A percentile compares a stretch with the other conserved stretches of the same genome.
phyloP scores from a whole-genome alignment of 2,888 invertebrate species.

The Caprella mutica region DNA sequence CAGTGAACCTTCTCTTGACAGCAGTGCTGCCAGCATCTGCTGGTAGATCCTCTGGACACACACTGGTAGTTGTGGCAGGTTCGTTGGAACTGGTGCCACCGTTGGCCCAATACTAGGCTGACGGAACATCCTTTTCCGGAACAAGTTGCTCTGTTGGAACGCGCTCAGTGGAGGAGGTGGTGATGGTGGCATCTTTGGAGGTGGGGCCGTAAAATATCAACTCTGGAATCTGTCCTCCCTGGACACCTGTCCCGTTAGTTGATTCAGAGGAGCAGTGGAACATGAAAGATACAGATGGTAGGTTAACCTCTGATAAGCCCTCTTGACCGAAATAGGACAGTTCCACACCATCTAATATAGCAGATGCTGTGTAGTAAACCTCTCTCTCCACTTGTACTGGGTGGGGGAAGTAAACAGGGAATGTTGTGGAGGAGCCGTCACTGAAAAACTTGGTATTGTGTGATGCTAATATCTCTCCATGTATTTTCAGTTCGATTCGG shows the following conservation, averaged over 20 bases:
- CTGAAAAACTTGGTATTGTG: conserved; percentile 89
- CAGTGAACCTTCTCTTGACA: conserved; percentile 9
- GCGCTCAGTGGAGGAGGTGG: too few species aligned
- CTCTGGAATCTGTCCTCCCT: conserved; percentile 95
- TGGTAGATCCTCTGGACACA: too few species aligned
- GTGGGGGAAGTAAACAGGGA: conserved; percentile 71
- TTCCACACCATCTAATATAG: conserved; percentile 82
- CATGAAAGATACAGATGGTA: conserved; percentile 88
- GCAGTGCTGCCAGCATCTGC: too few species aligned
- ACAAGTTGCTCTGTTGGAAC: not conserved
- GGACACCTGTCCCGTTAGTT: conserved; percentile 93
- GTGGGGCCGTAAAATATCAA: conserved; percentile 87
- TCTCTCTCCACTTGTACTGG: conserved; percentile 76
- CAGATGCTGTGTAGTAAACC: conserved; percentile 89
- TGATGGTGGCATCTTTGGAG: too few species aligned
- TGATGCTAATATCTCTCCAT: conserved; percentile 70
- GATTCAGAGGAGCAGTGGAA: conserved; percentile 95
- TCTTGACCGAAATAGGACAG: conserved; percentile 95
- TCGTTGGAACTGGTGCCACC: conserved; percentile 1
- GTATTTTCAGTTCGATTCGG: conserved; percentile 80
- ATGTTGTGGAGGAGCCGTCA: conserved; percentile 90
- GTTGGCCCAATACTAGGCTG: conserved; percentile 10
- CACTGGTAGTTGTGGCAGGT: too few species aligned
- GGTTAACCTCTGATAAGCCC: conserved; percentile 84
- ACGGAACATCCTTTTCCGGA: not conserved